A percentile compares a stretch with the other conserved stretches of the same genome.
phyloP scores from a whole-genome alignment of 2,888 invertebrate genomes.

The Cryptus viduatorius region DNA sequence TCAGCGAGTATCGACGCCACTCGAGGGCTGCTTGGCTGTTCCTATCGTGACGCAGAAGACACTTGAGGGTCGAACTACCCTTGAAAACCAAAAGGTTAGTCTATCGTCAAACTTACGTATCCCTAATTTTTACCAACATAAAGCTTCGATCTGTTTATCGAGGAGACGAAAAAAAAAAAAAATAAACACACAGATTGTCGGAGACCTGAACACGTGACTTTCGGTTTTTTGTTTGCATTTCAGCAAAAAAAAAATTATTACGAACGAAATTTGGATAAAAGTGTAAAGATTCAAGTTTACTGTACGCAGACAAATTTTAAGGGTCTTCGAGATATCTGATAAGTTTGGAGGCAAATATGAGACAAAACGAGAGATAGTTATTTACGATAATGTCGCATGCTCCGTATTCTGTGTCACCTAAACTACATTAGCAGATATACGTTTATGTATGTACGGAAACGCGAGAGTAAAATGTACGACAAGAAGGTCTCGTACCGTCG shows the following conservation, averaged over 20 bases:
- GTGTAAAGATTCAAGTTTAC: too few relatives aligned
- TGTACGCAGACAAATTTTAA: not conserved
- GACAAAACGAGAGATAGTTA: slow-evolving; percentile 32
- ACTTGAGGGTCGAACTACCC: slow-evolving; percentile 8
- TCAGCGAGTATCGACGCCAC: slow-evolving; percentile 36
- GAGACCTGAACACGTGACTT: not conserved
- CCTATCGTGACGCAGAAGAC: slow-evolving; percentile 18
- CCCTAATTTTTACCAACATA: not conserved
- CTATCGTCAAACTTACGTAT: slow-evolving; percentile 10
- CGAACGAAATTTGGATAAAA: not conserved
- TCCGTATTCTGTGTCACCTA: not conserved
- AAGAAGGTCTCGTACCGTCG: slow-evolving; percentile 35
- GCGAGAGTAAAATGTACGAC: slow-evolving; percentile 40
- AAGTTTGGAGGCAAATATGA: not conserved
- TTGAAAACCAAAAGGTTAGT: slow-evolving; percentile 51
- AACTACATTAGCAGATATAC: not conserved
- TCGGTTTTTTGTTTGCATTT: not conserved
- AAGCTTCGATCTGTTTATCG: not conserved
- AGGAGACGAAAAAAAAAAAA: not conserved
- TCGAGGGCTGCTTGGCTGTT: not conserved
- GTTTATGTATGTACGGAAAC: slow-evolving; percentile 3
- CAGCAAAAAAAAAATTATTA: not conserved
- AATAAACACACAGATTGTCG: not conserved
- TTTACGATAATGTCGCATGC: slow-evolving; percentile 44
- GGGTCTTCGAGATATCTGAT: slow-evolving; percentile 22